Evolutionary conservation across 2,797 vertebrate species (phyloP).

Genomic region (Fundulus diaphanus): DNA sequence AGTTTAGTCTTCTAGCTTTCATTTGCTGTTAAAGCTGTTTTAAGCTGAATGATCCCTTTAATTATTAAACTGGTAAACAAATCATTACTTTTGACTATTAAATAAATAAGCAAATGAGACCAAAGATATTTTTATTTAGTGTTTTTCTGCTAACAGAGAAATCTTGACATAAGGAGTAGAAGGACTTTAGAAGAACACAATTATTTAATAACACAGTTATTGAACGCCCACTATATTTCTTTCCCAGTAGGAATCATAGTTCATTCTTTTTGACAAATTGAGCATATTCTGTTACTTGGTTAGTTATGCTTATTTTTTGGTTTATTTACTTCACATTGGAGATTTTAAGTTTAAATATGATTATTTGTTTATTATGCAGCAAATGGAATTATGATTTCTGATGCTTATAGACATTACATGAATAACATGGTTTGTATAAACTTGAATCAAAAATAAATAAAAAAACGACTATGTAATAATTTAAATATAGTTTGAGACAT

Average conservation of each 20-base stretch:
- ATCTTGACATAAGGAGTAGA: not conserved
- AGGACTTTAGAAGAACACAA: not conserved
- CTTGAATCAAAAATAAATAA: not conserved
- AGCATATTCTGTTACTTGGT: slow-evolving; percentile 18
- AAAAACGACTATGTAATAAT: not conserved
- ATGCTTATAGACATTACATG: slow-evolving; percentile 49
- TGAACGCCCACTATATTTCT: not conserved
- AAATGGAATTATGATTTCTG: slow-evolving; percentile 44
- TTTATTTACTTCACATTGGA: slow-evolving; percentile 27
- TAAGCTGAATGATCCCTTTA: not conserved
- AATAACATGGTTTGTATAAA: slow-evolving; percentile 71
- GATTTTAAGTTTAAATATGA: slow-evolving; percentile 11
- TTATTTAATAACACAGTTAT: not conserved
- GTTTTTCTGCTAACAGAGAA: slow-evolving; percentile 2
- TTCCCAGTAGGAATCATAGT: not conserved
- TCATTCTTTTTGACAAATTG: slow-evolving; percentile 8
- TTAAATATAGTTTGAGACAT: not conserved
- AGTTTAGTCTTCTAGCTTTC: not conserved
- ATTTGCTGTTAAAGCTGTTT: not conserved
- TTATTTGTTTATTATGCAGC: slow-evolving; percentile 25
- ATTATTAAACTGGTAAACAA: not conserved
- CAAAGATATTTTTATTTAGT: not conserved
- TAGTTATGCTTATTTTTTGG: slow-evolving; percentile 38
- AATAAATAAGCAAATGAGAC: not conserved
- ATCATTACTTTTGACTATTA: not conserved